Evolutionary conservation across 2,797 vertebrate species (phyloP).

Genomic region (Selene dorsalis): DNA sequence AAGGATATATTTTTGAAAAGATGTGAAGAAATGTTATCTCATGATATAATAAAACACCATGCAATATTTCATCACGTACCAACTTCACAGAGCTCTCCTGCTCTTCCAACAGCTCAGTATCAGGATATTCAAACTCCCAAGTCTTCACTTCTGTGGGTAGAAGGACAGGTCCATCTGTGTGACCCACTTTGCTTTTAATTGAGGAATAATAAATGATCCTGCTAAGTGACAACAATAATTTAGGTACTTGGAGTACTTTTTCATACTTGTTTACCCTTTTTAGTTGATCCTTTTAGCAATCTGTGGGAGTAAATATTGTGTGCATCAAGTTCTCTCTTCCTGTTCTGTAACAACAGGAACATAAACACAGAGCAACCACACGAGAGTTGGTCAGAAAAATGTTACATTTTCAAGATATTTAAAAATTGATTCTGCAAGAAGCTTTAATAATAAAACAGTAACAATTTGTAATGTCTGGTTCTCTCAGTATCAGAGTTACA

Average conservation of each 20-base stretch:
- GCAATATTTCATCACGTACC: conserved; percentile 25
- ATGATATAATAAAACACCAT: too few species aligned
- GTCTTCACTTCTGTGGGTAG: neutral
- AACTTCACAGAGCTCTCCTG: neutral
- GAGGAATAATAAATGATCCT: conserved; percentile 13
- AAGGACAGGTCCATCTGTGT: conserved; percentile 50
- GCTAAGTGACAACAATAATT: neutral
- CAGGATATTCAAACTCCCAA: conserved; percentile 10
- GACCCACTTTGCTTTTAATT: conserved; percentile 56
- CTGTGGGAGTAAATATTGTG: conserved; percentile 84
- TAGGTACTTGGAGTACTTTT: too few species aligned
- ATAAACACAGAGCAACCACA: neutral
- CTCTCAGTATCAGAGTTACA: neutral
- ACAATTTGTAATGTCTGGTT: neutral
- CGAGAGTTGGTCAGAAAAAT: neutral
- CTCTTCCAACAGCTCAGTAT: conserved; percentile 3
- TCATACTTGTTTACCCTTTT: conserved; percentile 12
- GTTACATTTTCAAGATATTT: neutral
- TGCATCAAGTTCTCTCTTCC: conserved; percentile 78
- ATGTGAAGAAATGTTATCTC: too few species aligned
- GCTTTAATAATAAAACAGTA: neutral
- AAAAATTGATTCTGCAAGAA: neutral
- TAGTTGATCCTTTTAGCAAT: conserved; percentile 70
- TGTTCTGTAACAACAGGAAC: conserved; percentile 73
- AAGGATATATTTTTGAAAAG: too few species aligned